Evolutionary conservation across 1,140 invertebrate species (phyloP).

Genomic region (Aphaenogaster floridana): DNA sequence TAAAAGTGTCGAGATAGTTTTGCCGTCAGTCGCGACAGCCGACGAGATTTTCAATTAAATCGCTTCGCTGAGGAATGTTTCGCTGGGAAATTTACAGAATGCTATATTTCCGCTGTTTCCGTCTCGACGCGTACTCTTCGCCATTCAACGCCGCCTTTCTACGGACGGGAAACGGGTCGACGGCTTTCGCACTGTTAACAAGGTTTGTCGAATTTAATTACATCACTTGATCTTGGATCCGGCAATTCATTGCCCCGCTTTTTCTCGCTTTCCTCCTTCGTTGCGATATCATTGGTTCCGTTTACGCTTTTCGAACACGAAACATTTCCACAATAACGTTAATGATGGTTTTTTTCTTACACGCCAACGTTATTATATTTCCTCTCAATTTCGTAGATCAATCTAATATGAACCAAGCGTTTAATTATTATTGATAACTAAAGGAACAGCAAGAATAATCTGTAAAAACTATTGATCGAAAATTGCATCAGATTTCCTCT

Average conservation of each 20-base stretch:
- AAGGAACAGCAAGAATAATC: background rate
- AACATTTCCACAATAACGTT: background rate
- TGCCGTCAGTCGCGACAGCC: background rate
- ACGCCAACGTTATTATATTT: background rate
- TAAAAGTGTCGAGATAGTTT: slow-evolving; percentile 30
- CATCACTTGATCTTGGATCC: slow-evolving; percentile 40
- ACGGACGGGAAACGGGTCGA: background rate
- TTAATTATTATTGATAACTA: background rate
- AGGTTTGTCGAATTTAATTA: slow-evolving; percentile 70
- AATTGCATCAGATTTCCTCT: background rate
- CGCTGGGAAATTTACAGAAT: background rate
- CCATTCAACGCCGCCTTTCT: slow-evolving; percentile 15
- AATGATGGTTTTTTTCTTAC: background rate
- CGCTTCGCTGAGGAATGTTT: background rate
- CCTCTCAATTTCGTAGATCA: background rate
- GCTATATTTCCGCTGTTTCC: slow-evolving; percentile 20
- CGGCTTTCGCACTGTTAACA: slow-evolving; percentile 32
- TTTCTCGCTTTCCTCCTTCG: background rate
- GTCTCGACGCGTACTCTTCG: slow-evolving; percentile 28
- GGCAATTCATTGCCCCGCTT: slow-evolving; percentile 43
- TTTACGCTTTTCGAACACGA: background rate
- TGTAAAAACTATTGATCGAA: background rate
- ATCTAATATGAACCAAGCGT: background rate
- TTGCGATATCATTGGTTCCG: slow-evolving; percentile 38
- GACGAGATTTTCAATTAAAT: slow-evolving; percentile 67